Percentiles rank a stretch among this genome's conserved stretches.
Evolutionary conservation across 2,888 invertebrate species (phyloP).

Genomic region (Drosophila histrio): DNA sequence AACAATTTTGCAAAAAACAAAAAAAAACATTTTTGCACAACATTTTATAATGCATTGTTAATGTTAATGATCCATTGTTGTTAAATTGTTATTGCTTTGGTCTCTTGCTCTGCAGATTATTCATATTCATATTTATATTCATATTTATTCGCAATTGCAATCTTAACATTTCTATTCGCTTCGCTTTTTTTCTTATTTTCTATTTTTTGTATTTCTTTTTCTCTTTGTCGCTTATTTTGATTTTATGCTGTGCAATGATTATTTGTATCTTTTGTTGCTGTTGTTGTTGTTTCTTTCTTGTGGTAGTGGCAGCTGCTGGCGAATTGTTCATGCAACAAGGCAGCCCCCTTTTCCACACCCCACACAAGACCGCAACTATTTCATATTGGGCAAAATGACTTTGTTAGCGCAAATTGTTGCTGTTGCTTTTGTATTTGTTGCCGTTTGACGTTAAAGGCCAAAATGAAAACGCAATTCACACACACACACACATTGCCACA

Average conservation of each 20-base stretch:
- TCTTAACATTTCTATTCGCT: conserved; percentile 28
- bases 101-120: neutral
- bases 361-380: conserved; percentile 52
- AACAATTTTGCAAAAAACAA: conserved; percentile 14
- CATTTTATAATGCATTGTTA: conserved; percentile 43
- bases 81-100: conserved; percentile 1
- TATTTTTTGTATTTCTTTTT: neutral
- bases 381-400: conserved; percentile 70
- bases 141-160: conserved; percentile 37
- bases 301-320: conserved; percentile 25
- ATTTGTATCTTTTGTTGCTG: conserved; percentile 37
- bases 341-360: neutral
- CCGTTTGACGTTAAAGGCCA: conserved; percentile 58
- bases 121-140: conserved; percentile 23
- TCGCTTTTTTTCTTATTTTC: neutral
- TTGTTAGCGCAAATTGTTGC: conserved; percentile 58
- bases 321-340: conserved; percentile 44
- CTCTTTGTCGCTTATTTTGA: neutral
- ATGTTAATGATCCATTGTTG: conserved; percentile 58
- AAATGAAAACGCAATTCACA: conserved; percentile 69
- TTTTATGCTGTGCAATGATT: conserved; percentile 54
- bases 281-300: neutral
- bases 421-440: conserved; percentile 30
- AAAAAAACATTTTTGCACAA: conserved; percentile 7
- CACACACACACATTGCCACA: conserved; percentile 19